Evolutionary conservation across 1,140 invertebrate species (phyloP), one percentile per base, ranked within the genome.

Genomic region (Scaptomyza montana): DNA sequence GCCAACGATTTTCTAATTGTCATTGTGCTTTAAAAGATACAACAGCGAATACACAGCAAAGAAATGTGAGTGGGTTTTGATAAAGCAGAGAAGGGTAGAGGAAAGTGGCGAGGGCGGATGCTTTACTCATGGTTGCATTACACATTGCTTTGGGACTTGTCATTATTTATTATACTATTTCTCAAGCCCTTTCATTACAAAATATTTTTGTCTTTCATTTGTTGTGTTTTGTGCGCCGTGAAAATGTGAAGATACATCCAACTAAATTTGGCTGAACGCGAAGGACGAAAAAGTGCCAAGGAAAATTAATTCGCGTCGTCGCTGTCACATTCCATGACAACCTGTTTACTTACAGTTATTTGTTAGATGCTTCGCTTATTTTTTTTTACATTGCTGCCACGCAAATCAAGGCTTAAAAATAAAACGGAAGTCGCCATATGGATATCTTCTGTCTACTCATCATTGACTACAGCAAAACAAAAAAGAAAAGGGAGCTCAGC

Each of bases 111-210:
- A 25, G 16, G 62, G 41, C 39, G 28, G 33, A 45, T 50, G 65
- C 56, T 56, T 46, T 51, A 19, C 69, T 60, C 55, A 72, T 60
- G 63, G 39, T 49, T 71, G 62, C 66, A 64, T 59, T 74, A 62
- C 60, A 61, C 55, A 64, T 53, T 59, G 72, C 55, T 80, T 25
- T 49, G 62, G 56, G 65, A 77, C 77, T 79, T 82, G 84, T 74
- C 84, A 89, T 89, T 89, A 89, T 89, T 89, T 89, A 89, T 89
- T 89, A 89, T 84, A 16, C 16, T 16, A 87, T 89, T 89, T 68
- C 78, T 84, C 84, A 64, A 84, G 84, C 89, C 84, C 84, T 89
- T 89, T 89, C 79, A 89, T 89, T 89, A 84, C 74, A 77, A 77
- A 80, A 81, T 77, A 89, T 89, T 89, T 89, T 72, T 64, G 78